Base-by-base conservation (phyloP, 1,140 invertebrate species). In the Colletes gigas region DNA sequence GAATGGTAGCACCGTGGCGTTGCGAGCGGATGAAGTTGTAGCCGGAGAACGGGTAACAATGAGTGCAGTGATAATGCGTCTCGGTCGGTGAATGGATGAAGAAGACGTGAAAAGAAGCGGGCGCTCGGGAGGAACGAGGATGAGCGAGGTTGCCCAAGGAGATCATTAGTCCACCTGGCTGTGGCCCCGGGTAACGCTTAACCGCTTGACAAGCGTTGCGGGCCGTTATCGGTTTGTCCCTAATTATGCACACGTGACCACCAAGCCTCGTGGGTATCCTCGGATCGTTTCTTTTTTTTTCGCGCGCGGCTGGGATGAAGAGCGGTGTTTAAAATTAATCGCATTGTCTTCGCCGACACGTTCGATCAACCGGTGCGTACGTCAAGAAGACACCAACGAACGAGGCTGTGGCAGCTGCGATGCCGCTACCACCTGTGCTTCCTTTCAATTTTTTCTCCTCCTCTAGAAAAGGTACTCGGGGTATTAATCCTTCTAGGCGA, bases 121-220 rank as follows among this genome's bases (percentile, higher is more conserved):
- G 69, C 60, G 78, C 47, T 9, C 19, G 59, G 70, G 59, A 39
- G 63, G 63, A 71, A 75, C 52, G 68, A 73, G 63, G 68, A 83
- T 73, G 88, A 44, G 75, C 69, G 80, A 84, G 78, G 44, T 82
- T 88, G 87, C 89, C 85, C 80, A 90, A 39, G 88, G 89, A 88
- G 87, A 89, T 91, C 89, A 92, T 92, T 92, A 91, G 90, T 86
- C 84, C 85, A 88, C 83, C 83, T 85, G 86, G 84, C 84, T 69
- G 84, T 80, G 83, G 83, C 83, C 80, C 57, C 76, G 70, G 83
- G 86, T 82, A 83, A 87, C 85, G 88, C 83, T 85, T 85, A 80
- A 88, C 83, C 74, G 79, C 85, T 87, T 87, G 86, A 87, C 86
- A 87, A 89, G 83, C 86, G 70, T 88, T 85, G 78, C 81, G 83